A percentile compares a stretch with the other conserved stretches of the same genome.
phyloP scores from a whole-genome alignment of 1,140 invertebrate species.

The Drosophila kepulauana region DNA sequence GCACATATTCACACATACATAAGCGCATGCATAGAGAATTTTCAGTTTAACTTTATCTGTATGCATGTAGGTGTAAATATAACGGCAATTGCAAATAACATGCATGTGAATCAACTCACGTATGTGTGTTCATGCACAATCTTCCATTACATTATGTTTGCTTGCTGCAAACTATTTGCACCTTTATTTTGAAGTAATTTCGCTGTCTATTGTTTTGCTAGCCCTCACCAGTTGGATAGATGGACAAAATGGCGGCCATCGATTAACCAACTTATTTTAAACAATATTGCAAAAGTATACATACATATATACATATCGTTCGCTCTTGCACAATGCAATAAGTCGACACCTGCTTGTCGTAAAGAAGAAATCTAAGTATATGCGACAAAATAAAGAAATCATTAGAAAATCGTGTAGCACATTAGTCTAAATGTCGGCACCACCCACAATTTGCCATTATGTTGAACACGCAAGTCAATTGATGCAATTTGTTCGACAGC shows the following conservation, averaged over 20 bases:
- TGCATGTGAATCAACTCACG: background rate
- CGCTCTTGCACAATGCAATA: background rate
- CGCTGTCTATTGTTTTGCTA: background rate
- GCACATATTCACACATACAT: background rate
- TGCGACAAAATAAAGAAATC: conserved; percentile 67
- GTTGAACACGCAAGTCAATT: conserved; percentile 83
- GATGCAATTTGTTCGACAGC: conserved; percentile 80
- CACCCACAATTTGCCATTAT: conserved; percentile 78
- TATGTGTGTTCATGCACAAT: conserved; percentile 4
- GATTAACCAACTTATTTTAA: background rate
- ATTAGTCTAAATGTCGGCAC: conserved; percentile 75
- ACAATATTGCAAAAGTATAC: background rate
- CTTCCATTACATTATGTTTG: conserved; percentile 19
- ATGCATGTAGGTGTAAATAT: background rate
- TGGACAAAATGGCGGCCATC: background rate
- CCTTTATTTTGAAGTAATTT: background rate
- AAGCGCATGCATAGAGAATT: background rate
- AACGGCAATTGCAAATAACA: conserved; percentile 4
- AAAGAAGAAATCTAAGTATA: conserved; percentile 11
- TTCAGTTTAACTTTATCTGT: background rate
- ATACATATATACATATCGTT: background rate
- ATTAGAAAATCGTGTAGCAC: conserved; percentile 81
- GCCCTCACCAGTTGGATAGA: background rate
- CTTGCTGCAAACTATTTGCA: conserved; percentile 5
- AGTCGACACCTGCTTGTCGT: conserved; percentile 36